Evolutionary conservation across 2,797 vertebrate genomes (phyloP).

Genomic region (Cossypha caffra): DNA sequence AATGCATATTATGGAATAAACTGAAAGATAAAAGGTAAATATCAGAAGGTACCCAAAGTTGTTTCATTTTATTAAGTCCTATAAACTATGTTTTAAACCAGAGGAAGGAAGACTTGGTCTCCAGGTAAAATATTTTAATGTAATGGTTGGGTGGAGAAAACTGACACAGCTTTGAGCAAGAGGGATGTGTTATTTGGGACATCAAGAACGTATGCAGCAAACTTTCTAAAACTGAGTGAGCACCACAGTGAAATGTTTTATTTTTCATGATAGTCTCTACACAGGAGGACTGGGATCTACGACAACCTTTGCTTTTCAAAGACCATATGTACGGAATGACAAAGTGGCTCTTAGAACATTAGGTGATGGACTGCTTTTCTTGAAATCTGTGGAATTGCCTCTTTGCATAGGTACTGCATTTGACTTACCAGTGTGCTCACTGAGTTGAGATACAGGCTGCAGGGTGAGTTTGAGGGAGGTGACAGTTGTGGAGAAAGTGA

Average conservation of each 20-base stretch:
- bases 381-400: not conserved
- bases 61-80: not conserved
- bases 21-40: not conserved
- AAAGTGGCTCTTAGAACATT: not conserved
- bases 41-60: not conserved
- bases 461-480: not conserved
- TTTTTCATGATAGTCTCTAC: not conserved
- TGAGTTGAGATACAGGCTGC: not conserved
- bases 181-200: not conserved
- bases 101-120: not conserved
- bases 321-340: fast-evolving
- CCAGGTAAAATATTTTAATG: not conserved
- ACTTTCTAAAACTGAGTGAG: not conserved
- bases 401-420: not conserved
- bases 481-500: not conserved
- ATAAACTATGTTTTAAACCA: not conserved
- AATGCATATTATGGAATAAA: not conserved
- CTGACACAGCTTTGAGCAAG: not conserved
- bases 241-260: not conserved
- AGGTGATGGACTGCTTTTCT: not conserved
- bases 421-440: not conserved
- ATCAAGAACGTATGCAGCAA: not conserved
- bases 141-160: not conserved
- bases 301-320: not conserved
- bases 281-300: not conserved